Conservation (phyloP, 2,888 invertebrate genomes). For the Coenonympha arcania region DNA sequence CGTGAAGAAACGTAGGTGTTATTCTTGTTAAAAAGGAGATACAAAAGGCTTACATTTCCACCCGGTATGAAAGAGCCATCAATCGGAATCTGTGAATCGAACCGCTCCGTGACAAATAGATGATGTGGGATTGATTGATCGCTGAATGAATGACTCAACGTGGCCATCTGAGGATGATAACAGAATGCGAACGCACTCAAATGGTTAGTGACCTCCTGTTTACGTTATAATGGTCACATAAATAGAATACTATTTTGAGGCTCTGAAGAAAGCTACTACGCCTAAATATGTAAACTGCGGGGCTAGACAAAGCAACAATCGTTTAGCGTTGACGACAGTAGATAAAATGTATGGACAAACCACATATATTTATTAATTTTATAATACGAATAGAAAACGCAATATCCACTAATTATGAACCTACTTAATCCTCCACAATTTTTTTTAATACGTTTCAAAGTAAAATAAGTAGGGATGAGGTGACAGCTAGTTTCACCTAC, state of each 20-base stretch:
- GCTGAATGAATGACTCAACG: conserved; percentile 8
- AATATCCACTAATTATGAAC: too few relatives aligned
- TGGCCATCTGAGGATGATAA: conserved; percentile 10
- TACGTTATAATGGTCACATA: neutral
- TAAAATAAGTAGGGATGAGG: too few relatives aligned
- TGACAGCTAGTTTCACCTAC: too few relatives aligned
- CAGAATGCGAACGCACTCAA: neutral
- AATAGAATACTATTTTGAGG: neutral
- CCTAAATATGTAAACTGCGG: too few relatives aligned
- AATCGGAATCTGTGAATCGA: conserved; percentile 13
- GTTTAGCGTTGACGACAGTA: too few relatives aligned
- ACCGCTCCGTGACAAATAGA: conserved; percentile 13
- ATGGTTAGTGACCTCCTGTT: neutral
- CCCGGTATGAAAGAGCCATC: conserved; percentile 8
- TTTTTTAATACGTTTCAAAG: too few relatives aligned
- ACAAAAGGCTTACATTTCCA: conserved; percentile 5
- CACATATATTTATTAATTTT: too few relatives aligned
- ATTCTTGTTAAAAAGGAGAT: neutral
- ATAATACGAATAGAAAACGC: too few relatives aligned
- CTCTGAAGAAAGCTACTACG: too few relatives aligned
- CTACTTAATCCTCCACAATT: too few relatives aligned
- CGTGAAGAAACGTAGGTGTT: neutral
- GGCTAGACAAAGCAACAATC: too few relatives aligned
- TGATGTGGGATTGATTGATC: conserved; percentile 12
- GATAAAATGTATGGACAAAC: too few relatives aligned